Evolutionary conservation across 2,888 invertebrate genomes (phyloP).

Genomic region (Girardia tigrina): DNA sequence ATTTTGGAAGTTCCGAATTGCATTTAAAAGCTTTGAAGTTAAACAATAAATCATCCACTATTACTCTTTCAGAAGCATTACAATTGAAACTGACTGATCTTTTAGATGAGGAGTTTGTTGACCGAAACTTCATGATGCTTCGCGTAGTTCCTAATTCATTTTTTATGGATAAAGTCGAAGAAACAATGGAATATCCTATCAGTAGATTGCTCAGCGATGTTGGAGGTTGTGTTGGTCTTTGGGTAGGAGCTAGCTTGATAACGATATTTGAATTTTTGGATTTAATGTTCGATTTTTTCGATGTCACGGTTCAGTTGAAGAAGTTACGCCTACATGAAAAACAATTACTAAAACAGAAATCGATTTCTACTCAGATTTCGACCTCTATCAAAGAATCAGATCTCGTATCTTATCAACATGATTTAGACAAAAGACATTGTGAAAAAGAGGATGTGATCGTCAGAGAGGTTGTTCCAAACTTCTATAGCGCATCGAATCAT

Average conservation of each 20-base stretch:
- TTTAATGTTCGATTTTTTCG: conserved; percentile 33
- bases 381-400: background rate
- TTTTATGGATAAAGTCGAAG: conserved; percentile 34
- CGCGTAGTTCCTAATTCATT: conserved; percentile 32
- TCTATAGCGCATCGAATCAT: too few species aligned
- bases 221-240: conserved; percentile 36
- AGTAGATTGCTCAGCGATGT: conserved; percentile 34
- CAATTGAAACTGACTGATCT: background rate
- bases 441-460: too few species aligned
- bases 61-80: background rate
- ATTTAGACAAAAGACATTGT: background rate
- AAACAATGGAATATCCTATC: conserved; percentile 34
- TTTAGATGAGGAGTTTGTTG: conserved; percentile 33
- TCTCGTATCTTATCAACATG: background rate
- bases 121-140: conserved; percentile 34
- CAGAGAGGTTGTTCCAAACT: too few species aligned
- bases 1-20: background rate
- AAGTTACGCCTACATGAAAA: background rate
- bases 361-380: background rate
- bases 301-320: conserved; percentile 8
- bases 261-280: conserved; percentile 36
- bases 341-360: background rate
- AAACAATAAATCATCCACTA: background rate
- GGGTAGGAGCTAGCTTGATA: conserved; percentile 35
- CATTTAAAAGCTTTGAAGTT: background rate